Conservation (phyloP, 2,113 vertebrate species). For the Motacilla alba region DNA sequence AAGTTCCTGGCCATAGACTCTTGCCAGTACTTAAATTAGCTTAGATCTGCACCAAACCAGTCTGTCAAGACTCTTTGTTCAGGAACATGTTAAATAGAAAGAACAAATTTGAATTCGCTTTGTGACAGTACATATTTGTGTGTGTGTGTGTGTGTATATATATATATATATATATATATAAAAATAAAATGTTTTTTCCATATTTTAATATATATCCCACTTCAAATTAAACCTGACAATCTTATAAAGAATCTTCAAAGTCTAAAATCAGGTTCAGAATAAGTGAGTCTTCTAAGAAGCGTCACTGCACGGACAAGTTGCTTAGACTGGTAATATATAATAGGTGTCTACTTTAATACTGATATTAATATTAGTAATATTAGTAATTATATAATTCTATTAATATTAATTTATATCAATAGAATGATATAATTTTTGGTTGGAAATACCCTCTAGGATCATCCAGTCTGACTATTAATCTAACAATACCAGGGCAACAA, state of each 20-base stretch:
- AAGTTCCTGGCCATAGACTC: neutral
- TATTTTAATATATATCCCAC: neutral
- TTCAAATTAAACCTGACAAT: neutral
- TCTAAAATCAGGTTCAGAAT: neutral
- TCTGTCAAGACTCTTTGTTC: neutral
- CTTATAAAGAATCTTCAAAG: neutral
- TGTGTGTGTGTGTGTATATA: too few relatives aligned
- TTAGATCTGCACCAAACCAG: neutral
- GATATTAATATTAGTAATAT: neutral
- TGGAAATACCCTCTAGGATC: neutral
- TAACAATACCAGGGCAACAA: neutral
- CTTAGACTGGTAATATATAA: neutral
- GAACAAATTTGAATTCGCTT: neutral
- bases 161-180: neutral
- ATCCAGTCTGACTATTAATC: neutral
- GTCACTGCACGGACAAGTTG: neutral
- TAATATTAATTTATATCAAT: neutral
- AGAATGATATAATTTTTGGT: neutral
- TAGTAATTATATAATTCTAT: rapidly evolving
- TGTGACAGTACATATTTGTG: neutral
- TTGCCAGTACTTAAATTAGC: neutral
- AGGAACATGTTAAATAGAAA: neutral
- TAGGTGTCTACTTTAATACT: neutral
- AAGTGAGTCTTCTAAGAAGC: neutral
- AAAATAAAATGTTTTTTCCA: neutral